Evolutionary conservation across 2,113 vertebrate genomes (phyloP).

Genomic region (Numenius arquata): DNA sequence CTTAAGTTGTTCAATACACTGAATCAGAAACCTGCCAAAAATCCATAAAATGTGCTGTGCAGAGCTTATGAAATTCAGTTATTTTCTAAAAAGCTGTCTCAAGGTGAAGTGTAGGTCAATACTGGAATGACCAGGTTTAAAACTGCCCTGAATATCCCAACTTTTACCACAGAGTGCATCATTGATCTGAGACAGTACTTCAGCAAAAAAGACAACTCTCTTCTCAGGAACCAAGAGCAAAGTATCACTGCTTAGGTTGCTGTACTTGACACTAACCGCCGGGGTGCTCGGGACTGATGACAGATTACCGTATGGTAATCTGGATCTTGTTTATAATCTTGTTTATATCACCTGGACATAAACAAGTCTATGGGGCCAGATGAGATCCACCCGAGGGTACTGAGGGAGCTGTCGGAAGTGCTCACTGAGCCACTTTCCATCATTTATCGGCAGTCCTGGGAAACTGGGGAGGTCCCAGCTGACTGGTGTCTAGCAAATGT

Average conservation of each 20-base stretch:
- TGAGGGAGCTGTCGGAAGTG: too few species aligned
- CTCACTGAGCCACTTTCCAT: too few species aligned
- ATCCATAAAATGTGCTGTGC: background rate
- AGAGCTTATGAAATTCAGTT: background rate
- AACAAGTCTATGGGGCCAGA: too few species aligned
- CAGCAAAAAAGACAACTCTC: background rate
- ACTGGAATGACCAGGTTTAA: background rate
- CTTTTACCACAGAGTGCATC: background rate
- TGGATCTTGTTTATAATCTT: too few species aligned
- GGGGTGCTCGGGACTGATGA: background rate
- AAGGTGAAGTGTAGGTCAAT: background rate
- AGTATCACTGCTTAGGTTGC: background rate
- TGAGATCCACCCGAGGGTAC: too few species aligned
- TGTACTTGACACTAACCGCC: background rate
- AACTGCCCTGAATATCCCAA: background rate
- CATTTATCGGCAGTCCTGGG: too few species aligned
- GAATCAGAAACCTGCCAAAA: constrained; percentile 1
- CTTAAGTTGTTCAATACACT: background rate
- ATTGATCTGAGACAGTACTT: background rate
- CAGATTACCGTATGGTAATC: too few species aligned
- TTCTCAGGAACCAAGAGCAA: background rate
- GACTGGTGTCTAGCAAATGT: too few species aligned
- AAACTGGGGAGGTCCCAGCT: too few species aligned
- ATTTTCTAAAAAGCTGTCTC: background rate
- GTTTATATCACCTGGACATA: too few species aligned